Conservation (phyloP, 2,113 vertebrate genomes). For the Mobula hypostoma region DNA sequence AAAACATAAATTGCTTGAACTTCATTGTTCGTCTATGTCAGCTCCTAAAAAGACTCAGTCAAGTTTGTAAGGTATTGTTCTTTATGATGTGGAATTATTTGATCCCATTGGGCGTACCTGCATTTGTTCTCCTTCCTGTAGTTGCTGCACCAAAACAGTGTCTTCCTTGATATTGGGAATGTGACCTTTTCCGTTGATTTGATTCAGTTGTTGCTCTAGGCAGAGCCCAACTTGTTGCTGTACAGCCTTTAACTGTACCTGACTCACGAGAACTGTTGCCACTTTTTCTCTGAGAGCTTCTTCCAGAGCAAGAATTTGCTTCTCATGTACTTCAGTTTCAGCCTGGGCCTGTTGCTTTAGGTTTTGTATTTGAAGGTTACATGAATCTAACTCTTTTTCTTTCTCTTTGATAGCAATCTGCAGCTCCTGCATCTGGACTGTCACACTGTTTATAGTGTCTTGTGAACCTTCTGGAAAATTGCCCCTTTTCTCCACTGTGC, state of each 20-base stretch:
- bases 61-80: background rate
- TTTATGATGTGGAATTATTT: background rate
- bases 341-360: slow-evolving; percentile 55
- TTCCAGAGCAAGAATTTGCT: slow-evolving; percentile 63
- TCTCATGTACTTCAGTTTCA: slow-evolving; percentile 55
- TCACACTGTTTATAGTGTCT: slow-evolving; percentile 51
- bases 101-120: background rate
- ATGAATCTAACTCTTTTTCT: slow-evolving; percentile 62
- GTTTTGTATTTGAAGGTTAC: slow-evolving; percentile 57
- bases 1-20: too few relatives aligned
- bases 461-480: slow-evolving; percentile 50
- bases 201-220: slow-evolving; percentile 24
- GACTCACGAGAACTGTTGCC: slow-evolving; percentile 65
- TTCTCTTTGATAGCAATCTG: slow-evolving; percentile 60
- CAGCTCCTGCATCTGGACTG: slow-evolving; percentile 58
- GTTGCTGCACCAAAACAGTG: background rate
- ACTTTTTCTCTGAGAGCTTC: slow-evolving; percentile 68
- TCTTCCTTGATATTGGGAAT: slow-evolving; percentile 24
- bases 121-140: slow-evolving; percentile 1
- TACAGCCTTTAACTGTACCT: slow-evolving; percentile 70
- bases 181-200: slow-evolving; percentile 41
- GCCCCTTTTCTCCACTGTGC: slow-evolving; percentile 21
- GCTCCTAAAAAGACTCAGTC: too few relatives aligned
- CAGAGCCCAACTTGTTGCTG: slow-evolving; percentile 50
- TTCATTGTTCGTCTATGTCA: too few relatives aligned